Base-by-base conservation (phyloP, 2,113 vertebrate genomes). In the Varanus salvator region DNA sequence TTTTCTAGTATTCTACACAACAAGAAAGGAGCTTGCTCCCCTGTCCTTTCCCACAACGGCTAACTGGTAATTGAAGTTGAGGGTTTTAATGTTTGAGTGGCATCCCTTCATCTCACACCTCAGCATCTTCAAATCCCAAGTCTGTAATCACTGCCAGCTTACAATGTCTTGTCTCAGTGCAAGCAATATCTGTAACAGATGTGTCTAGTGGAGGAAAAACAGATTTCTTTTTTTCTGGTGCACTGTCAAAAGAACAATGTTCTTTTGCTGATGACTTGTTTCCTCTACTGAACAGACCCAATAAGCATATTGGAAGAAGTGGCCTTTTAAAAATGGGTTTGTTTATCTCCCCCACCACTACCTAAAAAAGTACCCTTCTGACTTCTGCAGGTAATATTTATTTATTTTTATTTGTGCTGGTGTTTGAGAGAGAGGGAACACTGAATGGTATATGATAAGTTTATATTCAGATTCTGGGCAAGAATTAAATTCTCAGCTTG, bases 21-120 rank as follows among this genome's bases (percentile, higher is more conserved):
- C 5, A 31, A n/a, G 60, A 29, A 80, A 44, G 44, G 27, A 6
- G 38, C 0, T n/a, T 72, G 34, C 87, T 78, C 15, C 38, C 21
- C 7, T 80, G 5, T 6, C 44, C 38, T 38, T 19, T 57, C 38
- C 52, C 72, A 68, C 71, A 85, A 72, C 72, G 87, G 81, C 8
- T 88, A 90, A 50, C 75, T 50, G 54, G 81, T 29, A 60, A 66
- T 66, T 52, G 64, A 76, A 68, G 80, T n/a, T 21, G 78, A 75
- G 57, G 34, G 85, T 52, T 64, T 90, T 60, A 19, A 15, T 86
- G 80, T 8, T 21, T 0, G 0, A 57, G 34, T 60, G 75, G 74
- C 54, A 89, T 38, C 23, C 83, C 80, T 92, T 93, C 23, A 54
- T 34, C 21, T 93, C n/a, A 77, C 23, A 68, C 69, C 31, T 85